These are phyloP conservation scores for Tineola bisselliella DNA, from an alignment of 2,888 invertebrate genomes.

Conservation along the genomic window DNA sequence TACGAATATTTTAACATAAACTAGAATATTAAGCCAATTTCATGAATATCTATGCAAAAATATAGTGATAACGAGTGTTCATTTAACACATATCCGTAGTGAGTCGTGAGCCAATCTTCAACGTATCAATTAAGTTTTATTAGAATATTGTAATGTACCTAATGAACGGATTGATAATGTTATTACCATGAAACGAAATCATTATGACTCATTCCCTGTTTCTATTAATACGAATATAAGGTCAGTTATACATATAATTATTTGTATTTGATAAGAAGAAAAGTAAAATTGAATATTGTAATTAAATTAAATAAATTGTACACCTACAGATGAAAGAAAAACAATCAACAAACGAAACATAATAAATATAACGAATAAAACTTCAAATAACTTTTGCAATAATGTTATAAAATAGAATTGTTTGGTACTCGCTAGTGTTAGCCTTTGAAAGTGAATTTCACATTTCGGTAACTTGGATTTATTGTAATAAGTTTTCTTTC, in stretches of 20 bases:
- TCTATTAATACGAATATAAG: not conserved
- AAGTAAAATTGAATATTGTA: not conserved
- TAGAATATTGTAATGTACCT: not conserved
- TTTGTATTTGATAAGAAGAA: not conserved
- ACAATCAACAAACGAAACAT: conserved; percentile 1
- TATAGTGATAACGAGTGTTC: not conserved
- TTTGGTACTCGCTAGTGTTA: not conserved
- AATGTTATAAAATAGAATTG: not conserved
- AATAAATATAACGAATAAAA: not conserved
- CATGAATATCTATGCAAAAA: not conserved
- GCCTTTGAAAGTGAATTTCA: not conserved
- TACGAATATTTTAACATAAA: not conserved
- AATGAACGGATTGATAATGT: not conserved
- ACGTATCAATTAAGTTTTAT: not conserved
- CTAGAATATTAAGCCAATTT: not conserved
- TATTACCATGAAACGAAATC: not conserved
- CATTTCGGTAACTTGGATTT: not conserved
- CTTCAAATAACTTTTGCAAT: not conserved
- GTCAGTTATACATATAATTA: no score
- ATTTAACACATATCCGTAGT: not conserved
- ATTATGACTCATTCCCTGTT: not conserved
- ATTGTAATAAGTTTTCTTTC: not conserved
- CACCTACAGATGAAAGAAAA: not conserved
- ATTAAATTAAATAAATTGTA: not conserved
- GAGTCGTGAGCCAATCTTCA: not conserved